Percentiles rank a stretch among this genome's conserved stretches.
Conservation (phyloP, 2,888 invertebrate genomes). For the Octonoba sinensis region DNA sequence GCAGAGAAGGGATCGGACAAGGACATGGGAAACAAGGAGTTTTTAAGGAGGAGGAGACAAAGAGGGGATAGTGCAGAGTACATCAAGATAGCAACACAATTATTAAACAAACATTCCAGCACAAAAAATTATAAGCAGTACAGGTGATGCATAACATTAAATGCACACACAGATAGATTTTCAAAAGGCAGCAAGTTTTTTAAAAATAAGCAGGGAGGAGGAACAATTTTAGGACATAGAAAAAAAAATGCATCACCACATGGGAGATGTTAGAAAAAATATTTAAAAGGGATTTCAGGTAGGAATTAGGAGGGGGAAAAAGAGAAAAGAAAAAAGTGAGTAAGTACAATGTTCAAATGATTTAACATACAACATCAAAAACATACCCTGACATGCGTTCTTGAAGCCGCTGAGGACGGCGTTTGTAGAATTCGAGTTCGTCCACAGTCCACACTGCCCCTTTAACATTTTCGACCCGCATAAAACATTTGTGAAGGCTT, state of each 20-base stretch:
- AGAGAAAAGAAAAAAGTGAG: constrained; percentile 57
- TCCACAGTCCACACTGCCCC: constrained; percentile 99
- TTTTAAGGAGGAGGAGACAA: constrained; percentile 30
- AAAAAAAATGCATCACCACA: constrained; percentile 29
- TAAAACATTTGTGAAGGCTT: constrained; percentile 99
- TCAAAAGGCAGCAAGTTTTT: constrained; percentile 1
- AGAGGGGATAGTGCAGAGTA: constrained; percentile 37
- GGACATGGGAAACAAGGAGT: constrained; percentile 38
- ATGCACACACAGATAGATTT: constrained; percentile 27
- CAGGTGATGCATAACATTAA: constrained; percentile 31
- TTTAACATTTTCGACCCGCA: constrained; percentile 99
- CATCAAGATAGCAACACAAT: constrained; percentile 43
- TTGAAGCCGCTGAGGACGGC: constrained; percentile 78
- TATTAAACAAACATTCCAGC: constrained; percentile 53
- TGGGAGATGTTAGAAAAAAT: constrained; percentile 5
- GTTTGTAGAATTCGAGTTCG: constrained; percentile 98
- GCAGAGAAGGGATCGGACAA: constrained; percentile 74
- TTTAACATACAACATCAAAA: constrained; percentile 58
- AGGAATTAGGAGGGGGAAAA: constrained; percentile 39
- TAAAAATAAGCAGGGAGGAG: constrained; percentile 8
- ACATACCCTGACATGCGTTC: constrained; percentile 67
- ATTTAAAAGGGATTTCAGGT: constrained; percentile 11
- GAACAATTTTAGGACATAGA: constrained; percentile 5
- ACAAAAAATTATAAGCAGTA: constrained; percentile 33
- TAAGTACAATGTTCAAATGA: constrained; percentile 61